Conservation (phyloP, 2,797 vertebrate species). For the Pampus argenteus region DNA sequence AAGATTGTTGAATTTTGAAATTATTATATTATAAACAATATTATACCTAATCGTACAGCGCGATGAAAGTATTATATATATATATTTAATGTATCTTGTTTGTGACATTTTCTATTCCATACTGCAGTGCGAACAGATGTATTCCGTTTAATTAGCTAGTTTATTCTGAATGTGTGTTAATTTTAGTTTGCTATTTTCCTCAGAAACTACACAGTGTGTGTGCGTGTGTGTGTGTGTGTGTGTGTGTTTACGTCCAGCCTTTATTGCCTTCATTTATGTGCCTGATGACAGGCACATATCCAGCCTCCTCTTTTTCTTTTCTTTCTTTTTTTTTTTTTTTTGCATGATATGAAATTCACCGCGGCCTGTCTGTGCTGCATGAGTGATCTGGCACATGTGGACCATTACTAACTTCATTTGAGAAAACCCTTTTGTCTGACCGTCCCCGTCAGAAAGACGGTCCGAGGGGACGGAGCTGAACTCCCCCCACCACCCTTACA, state of each 20-base stretch:
- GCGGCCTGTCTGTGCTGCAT: constrained; percentile 55
- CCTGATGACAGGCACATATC: constrained; percentile 33
- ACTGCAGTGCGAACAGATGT: neutral
- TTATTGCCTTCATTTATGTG: neutral
- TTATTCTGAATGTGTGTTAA: neutral
- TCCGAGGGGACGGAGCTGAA: constrained; percentile 29
- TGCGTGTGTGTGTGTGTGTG: neutral
- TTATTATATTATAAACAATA: too few species aligned
- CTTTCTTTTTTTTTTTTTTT: neutral
- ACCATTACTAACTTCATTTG: constrained; percentile 79
- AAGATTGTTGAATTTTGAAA: neutral
- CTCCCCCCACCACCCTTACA: too few species aligned
- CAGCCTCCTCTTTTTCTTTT: constrained; percentile 4
- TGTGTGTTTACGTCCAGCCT: neutral
- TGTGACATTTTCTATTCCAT: neutral
- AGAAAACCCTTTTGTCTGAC: constrained; percentile 63
- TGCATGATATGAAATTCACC: constrained; percentile 49
- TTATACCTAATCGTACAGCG: too few species aligned
- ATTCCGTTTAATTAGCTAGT: neutral
- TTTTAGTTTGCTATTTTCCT: constrained; percentile 1
- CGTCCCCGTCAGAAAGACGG: constrained; percentile 39
- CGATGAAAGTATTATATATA: neutral
- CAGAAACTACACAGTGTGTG: neutral
- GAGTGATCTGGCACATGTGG: constrained; percentile 73
- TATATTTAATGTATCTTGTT: neutral